These are phyloP conservation scores for Conger conger DNA, from an alignment of 2,113 vertebrate genomes.

Conservation along the genomic window DNA sequence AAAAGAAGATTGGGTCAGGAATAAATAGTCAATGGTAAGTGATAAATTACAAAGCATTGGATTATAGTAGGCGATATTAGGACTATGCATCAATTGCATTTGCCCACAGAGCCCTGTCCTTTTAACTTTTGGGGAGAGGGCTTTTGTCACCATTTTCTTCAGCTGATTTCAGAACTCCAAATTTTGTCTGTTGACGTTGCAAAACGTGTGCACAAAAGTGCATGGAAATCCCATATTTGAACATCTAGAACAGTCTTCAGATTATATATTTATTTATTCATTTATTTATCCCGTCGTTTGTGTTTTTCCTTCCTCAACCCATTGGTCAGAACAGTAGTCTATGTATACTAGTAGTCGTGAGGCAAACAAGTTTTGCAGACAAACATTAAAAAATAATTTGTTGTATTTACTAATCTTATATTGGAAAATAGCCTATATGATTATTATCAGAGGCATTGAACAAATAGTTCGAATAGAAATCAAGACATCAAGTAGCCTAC, in stretches of 20 bases:
- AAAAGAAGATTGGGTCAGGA: neutral
- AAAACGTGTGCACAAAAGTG: neutral
- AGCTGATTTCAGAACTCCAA: neutral
- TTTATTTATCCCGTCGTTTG: neutral
- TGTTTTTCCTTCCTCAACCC: neutral
- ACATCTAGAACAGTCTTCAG: neutral
- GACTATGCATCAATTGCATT: too few species aligned
- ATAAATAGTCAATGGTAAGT: too few species aligned
- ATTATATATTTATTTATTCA: too few species aligned
- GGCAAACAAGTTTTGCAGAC: neutral
- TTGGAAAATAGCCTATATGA: neutral
- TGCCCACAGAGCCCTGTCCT: too few species aligned
- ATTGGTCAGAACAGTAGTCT: neutral
- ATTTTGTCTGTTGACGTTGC: neutral
- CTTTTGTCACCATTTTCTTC: neutral
- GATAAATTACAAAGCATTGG: too few species aligned
- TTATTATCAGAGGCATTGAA: neutral
- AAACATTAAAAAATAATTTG: neutral
- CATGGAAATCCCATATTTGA: neutral
- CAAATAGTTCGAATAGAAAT: neutral
- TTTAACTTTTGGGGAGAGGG: too few species aligned
- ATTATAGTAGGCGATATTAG: too few species aligned
- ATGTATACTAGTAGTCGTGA: neutral
- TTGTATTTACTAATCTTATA: neutral
- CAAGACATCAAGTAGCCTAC: neutral